Evolutionary conservation across 1,140 invertebrate genomes (phyloP).

Genomic region (Bilobella aurantiaca): DNA sequence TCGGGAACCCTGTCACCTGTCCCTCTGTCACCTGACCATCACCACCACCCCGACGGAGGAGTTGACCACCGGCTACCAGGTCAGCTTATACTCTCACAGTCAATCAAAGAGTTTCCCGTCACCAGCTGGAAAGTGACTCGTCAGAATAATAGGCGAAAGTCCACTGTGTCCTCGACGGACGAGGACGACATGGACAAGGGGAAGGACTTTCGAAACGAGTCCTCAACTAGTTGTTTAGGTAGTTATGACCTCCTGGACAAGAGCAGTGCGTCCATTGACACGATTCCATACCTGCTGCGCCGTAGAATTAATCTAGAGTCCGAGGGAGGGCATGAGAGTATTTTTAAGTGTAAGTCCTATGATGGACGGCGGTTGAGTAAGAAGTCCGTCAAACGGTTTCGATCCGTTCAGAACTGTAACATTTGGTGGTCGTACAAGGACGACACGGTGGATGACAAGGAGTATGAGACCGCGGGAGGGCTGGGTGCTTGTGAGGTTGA

Average conservation of each 20-base stretch:
- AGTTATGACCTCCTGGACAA: constrained; percentile 26
- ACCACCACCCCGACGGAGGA: neutral
- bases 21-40: neutral
- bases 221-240: constrained; percentile 15
- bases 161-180: neutral
- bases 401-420: constrained; percentile 5
- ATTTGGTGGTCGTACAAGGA: constrained; percentile 8
- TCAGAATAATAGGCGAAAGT: neutral
- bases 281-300: constrained; percentile 27
- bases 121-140: constrained; percentile 2
- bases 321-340: constrained; percentile 15
- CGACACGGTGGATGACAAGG: constrained; percentile 21
- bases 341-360: constrained; percentile 27
- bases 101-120: constrained; percentile 3
- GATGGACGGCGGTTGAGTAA: constrained; percentile 14
- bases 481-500: constrained; percentile 4
- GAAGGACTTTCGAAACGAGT: constrained; percentile 24
- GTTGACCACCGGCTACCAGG: neutral
- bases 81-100: constrained; percentile 8
- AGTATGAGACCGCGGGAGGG: neutral
- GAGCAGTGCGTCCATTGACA: constrained; percentile 9
- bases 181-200: constrained; percentile 8
- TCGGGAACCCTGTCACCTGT: neutral
- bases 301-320: constrained; percentile 19
- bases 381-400: neutral